These are phyloP conservation scores for Mya arenaria DNA, from an alignment of 1,140 invertebrate species.

Conservation along the genomic window DNA sequence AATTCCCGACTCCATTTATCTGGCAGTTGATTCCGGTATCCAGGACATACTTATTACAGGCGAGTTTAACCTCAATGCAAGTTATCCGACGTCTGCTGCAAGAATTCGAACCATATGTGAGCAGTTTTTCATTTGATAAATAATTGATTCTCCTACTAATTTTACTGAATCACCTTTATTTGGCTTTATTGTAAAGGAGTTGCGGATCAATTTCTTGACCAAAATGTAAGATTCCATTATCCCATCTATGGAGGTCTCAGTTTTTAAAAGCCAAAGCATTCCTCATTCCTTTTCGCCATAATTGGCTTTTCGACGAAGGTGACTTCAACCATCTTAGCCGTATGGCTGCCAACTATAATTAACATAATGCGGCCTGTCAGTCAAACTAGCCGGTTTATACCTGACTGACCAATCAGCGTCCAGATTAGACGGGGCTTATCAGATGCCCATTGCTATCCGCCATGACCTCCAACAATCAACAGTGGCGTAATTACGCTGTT, in stretches of 20 bases:
- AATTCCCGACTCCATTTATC: not conserved
- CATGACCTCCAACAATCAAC: too few species aligned
- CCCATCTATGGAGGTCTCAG: slow-evolving; percentile 12
- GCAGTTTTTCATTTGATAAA: slow-evolving; percentile 15
- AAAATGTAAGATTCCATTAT: not conserved
- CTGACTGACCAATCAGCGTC: too few species aligned
- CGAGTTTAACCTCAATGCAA: slow-evolving; percentile 3
- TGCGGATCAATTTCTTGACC: slow-evolving; percentile 6
- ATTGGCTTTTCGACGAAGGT: slow-evolving; percentile 19
- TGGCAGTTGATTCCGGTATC: slow-evolving; percentile 7
- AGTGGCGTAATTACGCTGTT: too few species aligned
- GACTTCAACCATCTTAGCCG: not conserved
- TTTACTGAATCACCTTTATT: slow-evolving; percentile 10
- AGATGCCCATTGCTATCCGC: too few species aligned
- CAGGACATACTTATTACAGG: not conserved
- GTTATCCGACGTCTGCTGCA: not conserved
- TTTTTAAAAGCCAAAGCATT: not conserved
- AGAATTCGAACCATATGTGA: slow-evolving; percentile 7
- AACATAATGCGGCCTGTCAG: too few species aligned
- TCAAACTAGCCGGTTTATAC: too few species aligned
- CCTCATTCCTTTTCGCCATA: too few species aligned
- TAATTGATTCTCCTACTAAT: not conserved
- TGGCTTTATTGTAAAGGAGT: slow-evolving; percentile 2
- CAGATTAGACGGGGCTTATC: too few species aligned
- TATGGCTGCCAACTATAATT: too few species aligned